Percentiles rank a stretch among this genome's conserved stretches.
Evolutionary conservation across 2,888 invertebrate species (phyloP).

Genomic region (Lasioglossum zephyrum): DNA sequence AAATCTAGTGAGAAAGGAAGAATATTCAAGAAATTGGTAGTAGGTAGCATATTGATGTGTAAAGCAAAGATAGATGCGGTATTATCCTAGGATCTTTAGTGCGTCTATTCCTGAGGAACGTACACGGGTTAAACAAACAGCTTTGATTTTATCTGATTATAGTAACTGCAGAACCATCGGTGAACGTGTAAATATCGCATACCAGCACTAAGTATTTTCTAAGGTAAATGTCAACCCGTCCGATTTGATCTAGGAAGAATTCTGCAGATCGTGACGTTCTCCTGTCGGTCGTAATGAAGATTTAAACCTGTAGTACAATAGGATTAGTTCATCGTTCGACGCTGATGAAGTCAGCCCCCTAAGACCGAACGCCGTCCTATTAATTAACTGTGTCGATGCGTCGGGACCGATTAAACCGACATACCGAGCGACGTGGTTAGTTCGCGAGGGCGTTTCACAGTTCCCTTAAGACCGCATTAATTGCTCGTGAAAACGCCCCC

Average conservation of each 20-base stretch:
- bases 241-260: not conserved
- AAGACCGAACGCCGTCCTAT: constrained; percentile 48
- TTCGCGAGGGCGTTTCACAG: constrained; percentile 67
- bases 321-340: constrained; percentile 48
- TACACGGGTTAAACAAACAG: not conserved
- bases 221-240: not conserved
- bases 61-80: not conserved
- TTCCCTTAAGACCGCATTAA: constrained; percentile 73
- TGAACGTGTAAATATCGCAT: not conserved
- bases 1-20: not conserved
- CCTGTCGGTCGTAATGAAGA: constrained; percentile 45
- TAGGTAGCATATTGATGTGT: not conserved
- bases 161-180: not conserved
- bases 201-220: not conserved
- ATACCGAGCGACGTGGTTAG: constrained; percentile 33
- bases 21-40: not conserved
- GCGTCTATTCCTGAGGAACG: not conserved
- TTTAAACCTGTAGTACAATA: constrained; percentile 31
- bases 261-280: not conserved
- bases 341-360: constrained; percentile 38
- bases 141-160: not conserved
- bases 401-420: constrained; percentile 62
- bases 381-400: constrained; percentile 58
- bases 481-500: constrained; percentile 77
- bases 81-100: not conserved